Base-by-base conservation (phyloP, 2,888 invertebrate species). In the Stomorhina lunata region DNA sequence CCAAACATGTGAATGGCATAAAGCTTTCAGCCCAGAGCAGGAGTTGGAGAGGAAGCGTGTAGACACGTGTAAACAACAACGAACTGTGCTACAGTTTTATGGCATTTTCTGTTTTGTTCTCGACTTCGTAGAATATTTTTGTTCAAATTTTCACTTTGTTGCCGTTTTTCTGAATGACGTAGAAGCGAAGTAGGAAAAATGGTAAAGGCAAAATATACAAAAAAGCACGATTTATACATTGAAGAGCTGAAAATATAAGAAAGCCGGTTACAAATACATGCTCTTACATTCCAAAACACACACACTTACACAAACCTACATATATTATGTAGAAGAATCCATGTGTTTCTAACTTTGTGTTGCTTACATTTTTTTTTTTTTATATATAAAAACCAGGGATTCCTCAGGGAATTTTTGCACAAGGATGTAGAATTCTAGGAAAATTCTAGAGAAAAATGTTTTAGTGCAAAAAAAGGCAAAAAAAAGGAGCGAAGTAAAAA, bases 391-490 rank as follows among this genome's bases (percentile, higher is more conserved):
- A 10, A 55, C 2, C n/a, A 29, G 59, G 59, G 50, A 68, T 22
- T 79, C 72, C 72, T 72, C 15, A 43, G 72, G 71, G 40, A 72
- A 48, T 72, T 66, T 57, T 27, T 78, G 27, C 20, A 25, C 37
- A 57, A 79, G 17, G 48, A 65, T 66, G 65, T 79, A 40, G 37
- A 82, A 53, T 75, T 79, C 65, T 71, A 75, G 82, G 69, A 82
- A 82, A 66, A 29, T 82, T 79, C 82, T 71, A 59, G 66, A 81
- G 53, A 55, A 59, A 76, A 53, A 34, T 75, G 20, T 57, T 50
- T 10, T 50, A 29, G 61, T 25, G 32, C 6, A 50, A 22, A 32
- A 55, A 22, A 55, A 34, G 10, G 40, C 10, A 20, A n/a, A 22
- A 7, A 50, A 63, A 48, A 48, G 15, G 37, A 72, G 55, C 27